Percentiles rank a stretch among this genome's conserved stretches.
phyloP scores from a whole-genome alignment of 2,113 vertebrate species.

The Larimichthys crocea region DNA sequence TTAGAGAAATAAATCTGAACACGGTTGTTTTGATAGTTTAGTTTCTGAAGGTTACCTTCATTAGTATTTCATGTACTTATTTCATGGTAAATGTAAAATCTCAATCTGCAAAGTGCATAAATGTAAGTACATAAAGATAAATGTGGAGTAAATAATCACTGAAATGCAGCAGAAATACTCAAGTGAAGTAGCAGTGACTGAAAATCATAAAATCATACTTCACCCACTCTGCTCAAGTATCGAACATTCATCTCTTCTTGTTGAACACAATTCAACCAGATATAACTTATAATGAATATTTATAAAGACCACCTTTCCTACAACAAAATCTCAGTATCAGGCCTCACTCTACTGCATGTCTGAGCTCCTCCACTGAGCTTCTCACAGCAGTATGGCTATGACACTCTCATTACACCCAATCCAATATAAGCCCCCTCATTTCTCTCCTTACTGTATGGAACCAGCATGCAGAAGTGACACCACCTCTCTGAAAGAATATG shows the following conservation, averaged over 20 bases:
- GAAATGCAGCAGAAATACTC: background rate
- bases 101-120: background rate
- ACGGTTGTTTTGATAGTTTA: background rate
- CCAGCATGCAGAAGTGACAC: constrained; percentile 70
- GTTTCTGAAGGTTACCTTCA: background rate
- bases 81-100: background rate
- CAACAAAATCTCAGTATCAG: constrained; percentile 31
- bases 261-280: background rate
- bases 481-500: constrained; percentile 72
- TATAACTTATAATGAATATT: constrained; percentile 19
- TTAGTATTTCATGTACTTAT: background rate
- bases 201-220: background rate
- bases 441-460: constrained; percentile 67
- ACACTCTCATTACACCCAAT: constrained; percentile 74
- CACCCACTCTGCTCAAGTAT: background rate
- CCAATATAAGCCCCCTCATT: constrained; percentile 72
- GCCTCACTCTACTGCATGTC: constrained; percentile 19
- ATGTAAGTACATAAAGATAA: background rate
- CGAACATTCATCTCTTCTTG: background rate
- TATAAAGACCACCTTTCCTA: background rate
- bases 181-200: background rate
- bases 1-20: too few species aligned
- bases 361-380: constrained; percentile 39
- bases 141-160: background rate
- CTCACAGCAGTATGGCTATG: constrained; percentile 49